Conservation (phyloP, 2,888 invertebrate species). For the Andrena haemorrhoa region DNA sequence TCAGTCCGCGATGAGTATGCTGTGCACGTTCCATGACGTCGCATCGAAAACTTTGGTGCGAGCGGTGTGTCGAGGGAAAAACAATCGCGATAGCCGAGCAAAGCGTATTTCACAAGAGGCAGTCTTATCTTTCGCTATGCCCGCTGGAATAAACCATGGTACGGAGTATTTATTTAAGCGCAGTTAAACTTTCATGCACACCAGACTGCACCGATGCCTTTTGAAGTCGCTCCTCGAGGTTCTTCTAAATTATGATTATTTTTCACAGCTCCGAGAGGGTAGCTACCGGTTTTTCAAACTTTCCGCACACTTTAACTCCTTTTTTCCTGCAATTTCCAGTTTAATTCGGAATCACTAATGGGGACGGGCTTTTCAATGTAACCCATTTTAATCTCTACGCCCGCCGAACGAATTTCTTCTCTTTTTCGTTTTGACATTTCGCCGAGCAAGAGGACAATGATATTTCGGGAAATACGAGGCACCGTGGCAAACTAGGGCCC, state of each 20-base stretch:
- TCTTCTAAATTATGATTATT: neutral
- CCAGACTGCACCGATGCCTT: neutral
- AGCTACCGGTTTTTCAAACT: neutral
- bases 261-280: slow-evolving; percentile 17
- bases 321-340: slow-evolving; percentile 16
- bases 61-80: neutral
- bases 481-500: neutral
- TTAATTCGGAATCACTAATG: slow-evolving; percentile 44
- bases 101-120: neutral
- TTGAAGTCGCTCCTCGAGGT: slow-evolving; percentile 6
- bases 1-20: slow-evolving; percentile 1
- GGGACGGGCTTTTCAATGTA: slow-evolving; percentile 32
- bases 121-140: neutral
- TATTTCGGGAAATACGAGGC: slow-evolving; percentile 22
- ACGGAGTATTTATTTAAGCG: neutral
- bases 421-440: neutral
- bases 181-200: neutral
- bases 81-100: neutral
- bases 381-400: slow-evolving; percentile 35
- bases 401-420: slow-evolving; percentile 7
- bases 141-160: neutral
- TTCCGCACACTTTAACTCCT: neutral
- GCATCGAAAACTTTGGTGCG: neutral
- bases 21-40: neutral
- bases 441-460: slow-evolving; percentile 4